A percentile compares a stretch with the other conserved stretches of the same genome.
Evolutionary conservation across 2,888 invertebrate genomes (phyloP).

Genomic region (Acronicta psi): DNA sequence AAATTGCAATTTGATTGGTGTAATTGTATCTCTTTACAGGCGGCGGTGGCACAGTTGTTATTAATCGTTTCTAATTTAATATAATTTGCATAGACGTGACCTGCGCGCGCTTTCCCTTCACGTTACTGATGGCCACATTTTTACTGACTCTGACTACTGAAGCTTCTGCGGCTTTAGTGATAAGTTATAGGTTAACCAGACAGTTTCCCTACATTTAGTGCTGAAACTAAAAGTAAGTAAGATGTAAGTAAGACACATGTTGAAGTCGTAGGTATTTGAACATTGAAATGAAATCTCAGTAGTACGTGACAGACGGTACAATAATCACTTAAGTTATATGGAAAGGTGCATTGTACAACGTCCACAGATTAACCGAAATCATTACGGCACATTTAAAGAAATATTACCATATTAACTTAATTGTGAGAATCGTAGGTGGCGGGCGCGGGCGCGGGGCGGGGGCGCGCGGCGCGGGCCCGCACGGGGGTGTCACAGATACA

Average conservation of each 20-base stretch:
- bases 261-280: not conserved
- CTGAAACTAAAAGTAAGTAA: too few species aligned
- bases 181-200: too few species aligned
- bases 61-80: slow-evolving; percentile 89
- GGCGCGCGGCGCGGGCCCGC: slow-evolving; percentile 59
- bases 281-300: not conserved
- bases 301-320: not conserved
- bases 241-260: too few species aligned
- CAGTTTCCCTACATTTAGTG: too few species aligned
- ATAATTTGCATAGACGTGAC: slow-evolving; percentile 89
- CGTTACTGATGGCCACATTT: slow-evolving; percentile 1
- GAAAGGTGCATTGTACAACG: slow-evolving; percentile 14
- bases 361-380: slow-evolving; percentile 32
- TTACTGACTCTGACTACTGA: not conserved
- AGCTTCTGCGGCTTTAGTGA: not conserved
- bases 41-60: slow-evolving; percentile 85
- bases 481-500: slow-evolving; percentile 88
- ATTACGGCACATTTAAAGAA: slow-evolving; percentile 50
- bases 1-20: slow-evolving; percentile 88
- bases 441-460: slow-evolving; percentile 48
- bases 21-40: slow-evolving; percentile 88
- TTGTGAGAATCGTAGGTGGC: slow-evolving; percentile 72
- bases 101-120: slow-evolving; percentile 56
- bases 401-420: slow-evolving; percentile 80
- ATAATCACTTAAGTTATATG: not conserved